Evolutionary conservation across 2,113 vertebrate genomes (phyloP).

Genomic region (Nycticebus coucang): DNA sequence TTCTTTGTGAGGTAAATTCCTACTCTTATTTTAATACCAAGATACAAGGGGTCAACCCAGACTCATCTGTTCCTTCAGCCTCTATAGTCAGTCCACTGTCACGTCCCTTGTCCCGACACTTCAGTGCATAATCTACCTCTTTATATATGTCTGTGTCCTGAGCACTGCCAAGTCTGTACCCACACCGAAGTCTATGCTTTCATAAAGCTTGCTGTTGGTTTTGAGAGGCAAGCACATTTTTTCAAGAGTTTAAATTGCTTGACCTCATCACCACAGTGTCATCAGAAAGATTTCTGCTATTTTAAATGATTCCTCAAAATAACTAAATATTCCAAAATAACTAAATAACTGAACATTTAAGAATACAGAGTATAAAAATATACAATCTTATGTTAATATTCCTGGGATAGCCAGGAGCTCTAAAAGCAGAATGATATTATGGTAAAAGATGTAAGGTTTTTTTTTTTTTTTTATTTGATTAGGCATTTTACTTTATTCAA

Average conservation of each 20-base stretch:
- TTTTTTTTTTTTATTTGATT: neutral
- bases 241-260: neutral
- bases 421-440: neutral
- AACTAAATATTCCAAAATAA: slow-evolving; percentile 17
- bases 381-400: neutral
- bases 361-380: neutral
- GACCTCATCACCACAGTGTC: neutral
- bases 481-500: neutral
- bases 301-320: slow-evolving; percentile 11
- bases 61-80: too few species aligned
- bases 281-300: neutral
- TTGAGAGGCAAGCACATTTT: neutral
- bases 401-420: neutral
- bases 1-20: neutral
- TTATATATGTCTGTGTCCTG: fast-evolving
- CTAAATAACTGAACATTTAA: neutral
- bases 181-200: neutral
- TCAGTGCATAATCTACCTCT: fast-evolving
- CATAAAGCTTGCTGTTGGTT: neutral
- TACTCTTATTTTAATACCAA: neutral
- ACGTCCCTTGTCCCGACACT: neutral
- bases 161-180: fast-evolving
- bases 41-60: neutral
- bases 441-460: neutral
- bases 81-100: neutral